Evolutionary conservation across 2,888 invertebrate genomes (phyloP).

Genomic region (Tubiluchus corallicola): DNA sequence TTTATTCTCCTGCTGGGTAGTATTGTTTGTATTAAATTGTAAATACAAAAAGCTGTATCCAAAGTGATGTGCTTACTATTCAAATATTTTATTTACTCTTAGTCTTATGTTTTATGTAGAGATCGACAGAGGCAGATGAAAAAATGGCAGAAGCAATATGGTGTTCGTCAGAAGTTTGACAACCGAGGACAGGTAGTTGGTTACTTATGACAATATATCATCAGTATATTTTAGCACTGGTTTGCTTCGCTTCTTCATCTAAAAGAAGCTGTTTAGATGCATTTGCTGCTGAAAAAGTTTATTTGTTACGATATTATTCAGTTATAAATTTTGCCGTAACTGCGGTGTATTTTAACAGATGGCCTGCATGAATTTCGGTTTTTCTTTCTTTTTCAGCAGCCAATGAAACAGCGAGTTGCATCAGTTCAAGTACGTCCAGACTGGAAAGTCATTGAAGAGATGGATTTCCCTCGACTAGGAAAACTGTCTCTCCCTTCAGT

Average conservation of each 20-base stretch:
- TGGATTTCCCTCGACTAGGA: constrained; percentile 87
- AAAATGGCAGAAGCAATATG: constrained; percentile 63
- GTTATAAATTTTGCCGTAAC: too few relatives aligned
- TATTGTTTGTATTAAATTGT: constrained; percentile 6
- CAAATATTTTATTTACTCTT: too few relatives aligned
- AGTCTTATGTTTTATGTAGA: constrained; percentile 24
- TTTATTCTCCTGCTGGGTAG: constrained; percentile 19
- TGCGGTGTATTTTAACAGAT: too few relatives aligned
- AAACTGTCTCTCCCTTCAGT: constrained; percentile 80
- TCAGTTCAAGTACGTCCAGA: constrained; percentile 88
- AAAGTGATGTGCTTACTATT: too few relatives aligned
- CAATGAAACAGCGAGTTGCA: constrained; percentile 83
- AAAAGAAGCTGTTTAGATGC: too few relatives aligned
- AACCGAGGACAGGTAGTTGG: constrained; percentile 29
- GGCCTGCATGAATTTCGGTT: too few relatives aligned
- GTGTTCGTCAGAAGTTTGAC: constrained; percentile 38
- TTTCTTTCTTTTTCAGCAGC: constrained; percentile 36
- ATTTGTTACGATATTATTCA: too few relatives aligned
- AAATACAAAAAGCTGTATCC: too few relatives aligned
- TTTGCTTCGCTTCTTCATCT: too few relatives aligned
- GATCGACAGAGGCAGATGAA: constrained; percentile 41
- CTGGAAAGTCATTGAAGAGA: constrained; percentile 84
- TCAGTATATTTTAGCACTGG: too few relatives aligned
- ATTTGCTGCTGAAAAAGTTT: too few relatives aligned
- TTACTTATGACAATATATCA: too few relatives aligned